Base-by-base conservation (phyloP, 2,113 vertebrate species). In the Cynocephalus volans region DNA sequence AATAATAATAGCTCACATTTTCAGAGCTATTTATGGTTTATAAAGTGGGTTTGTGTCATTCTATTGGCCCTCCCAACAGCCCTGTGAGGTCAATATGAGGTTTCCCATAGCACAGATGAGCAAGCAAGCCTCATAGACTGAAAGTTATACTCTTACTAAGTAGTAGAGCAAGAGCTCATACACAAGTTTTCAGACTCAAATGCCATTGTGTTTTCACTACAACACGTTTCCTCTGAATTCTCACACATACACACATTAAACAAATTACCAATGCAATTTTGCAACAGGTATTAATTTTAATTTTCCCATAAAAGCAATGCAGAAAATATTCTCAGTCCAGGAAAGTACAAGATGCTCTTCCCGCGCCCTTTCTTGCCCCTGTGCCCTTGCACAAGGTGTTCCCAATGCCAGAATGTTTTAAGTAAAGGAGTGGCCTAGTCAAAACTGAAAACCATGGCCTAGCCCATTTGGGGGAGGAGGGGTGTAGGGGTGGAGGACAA, bases 1-100 rank as follows among this genome's bases (percentile, higher is more conserved):
- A 97, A 93, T 88, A 86, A 96, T 91, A 92, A 88, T 41, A 80
- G 67, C 70, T 93, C 87, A 33, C 50, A 96, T 97, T 89, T 97
- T 73, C n/a, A 90, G 26, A 81, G 90, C 80, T 97, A 90, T 97
- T 97, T 97, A 64, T 81, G 87, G 75, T 62, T 90, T 90, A 80
- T 75, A 93, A 92, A 96, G 36, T 93, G 82, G 86, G 33, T 67
- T 70, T 92, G 41, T 83, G 45, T 65, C 77, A 72, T 86, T 88
- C 95, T 56, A 75, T 80, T 80, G 92, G 90, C 58, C 72, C 80
- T 81, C 48, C 13, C 45, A 70, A 33, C n/a, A 87, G 79, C 60
- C 48, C 91, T 86, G 18, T 8, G n/a, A 70, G 92, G 86, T 95
- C 95, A 93, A 3, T 14, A 5, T 19, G 73, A 96, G 88, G 90